These are phyloP conservation scores for Platycheirus albimanus DNA, from an alignment of 2,888 invertebrate genomes.

Conservation along the genomic window DNA sequence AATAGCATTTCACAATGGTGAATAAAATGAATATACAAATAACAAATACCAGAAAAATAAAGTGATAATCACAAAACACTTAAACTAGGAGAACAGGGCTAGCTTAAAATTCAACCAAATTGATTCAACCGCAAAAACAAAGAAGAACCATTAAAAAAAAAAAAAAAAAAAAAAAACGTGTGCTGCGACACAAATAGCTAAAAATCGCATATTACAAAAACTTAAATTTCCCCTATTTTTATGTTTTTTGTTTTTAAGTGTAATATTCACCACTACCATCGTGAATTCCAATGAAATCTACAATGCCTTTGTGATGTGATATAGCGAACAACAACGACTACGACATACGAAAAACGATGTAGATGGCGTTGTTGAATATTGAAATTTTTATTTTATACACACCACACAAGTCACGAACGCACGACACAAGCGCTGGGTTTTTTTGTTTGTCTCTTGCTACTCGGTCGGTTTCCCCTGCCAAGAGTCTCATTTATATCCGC, in stretches of 20 bases:
- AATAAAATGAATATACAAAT: no score
- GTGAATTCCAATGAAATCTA: slow-evolving; percentile 63
- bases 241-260: slow-evolving; percentile 9
- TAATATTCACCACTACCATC: slow-evolving; percentile 54
- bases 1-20: slow-evolving; percentile 64
- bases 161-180: slow-evolving; percentile 39
- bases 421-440: slow-evolving; percentile 41
- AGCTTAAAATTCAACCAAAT: slow-evolving; percentile 45
- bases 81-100: slow-evolving; percentile 6
- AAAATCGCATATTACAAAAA: slow-evolving; percentile 39
- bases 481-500: slow-evolving; percentile 59
- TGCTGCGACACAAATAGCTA: slow-evolving; percentile 65
- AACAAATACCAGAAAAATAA: slow-evolving; percentile 33
- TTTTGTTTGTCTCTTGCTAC: no score
- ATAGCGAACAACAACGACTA: not conserved
- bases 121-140: slow-evolving; percentile 55
- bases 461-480: slow-evolving; percentile 18
- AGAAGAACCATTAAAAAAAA: slow-evolving; percentile 12
- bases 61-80: slow-evolving; percentile 30
- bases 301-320: slow-evolving; percentile 43
- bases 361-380: slow-evolving; percentile 57
- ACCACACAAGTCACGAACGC: not conserved
- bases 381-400: slow-evolving; percentile 46
- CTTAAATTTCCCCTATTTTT: slow-evolving; percentile 58
- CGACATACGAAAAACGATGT: not conserved